phyloP scores from a whole-genome alignment of 2,797 vertebrate species.

The Anas georgica region DNA sequence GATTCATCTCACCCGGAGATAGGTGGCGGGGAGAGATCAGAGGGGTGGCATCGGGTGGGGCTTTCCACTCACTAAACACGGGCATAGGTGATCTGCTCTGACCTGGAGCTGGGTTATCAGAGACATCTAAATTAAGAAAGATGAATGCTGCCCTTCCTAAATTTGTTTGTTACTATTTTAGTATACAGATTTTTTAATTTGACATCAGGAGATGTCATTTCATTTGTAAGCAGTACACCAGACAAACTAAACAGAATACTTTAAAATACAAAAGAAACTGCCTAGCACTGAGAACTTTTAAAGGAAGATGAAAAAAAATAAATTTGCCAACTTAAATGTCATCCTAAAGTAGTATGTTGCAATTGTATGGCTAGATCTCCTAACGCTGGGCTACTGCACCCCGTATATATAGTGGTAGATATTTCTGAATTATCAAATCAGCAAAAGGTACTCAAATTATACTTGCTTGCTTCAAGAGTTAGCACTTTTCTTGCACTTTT shows the following conservation, averaged over 20 bases:
- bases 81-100: background rate
- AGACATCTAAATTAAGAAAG: background rate
- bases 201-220: background rate
- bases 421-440: background rate
- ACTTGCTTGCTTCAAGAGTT: background rate
- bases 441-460: background rate
- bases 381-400: background rate
- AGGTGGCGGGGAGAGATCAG: background rate
- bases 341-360: background rate
- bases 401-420: background rate
- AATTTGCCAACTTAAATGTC: background rate
- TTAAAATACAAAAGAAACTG: background rate
- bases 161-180: background rate
- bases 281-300: background rate
- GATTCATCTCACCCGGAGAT: background rate
- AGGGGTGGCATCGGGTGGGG: background rate
- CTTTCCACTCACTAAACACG: background rate
- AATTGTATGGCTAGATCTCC: background rate
- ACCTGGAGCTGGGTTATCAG: background rate
- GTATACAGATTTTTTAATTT: background rate
- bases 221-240: background rate
- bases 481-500: background rate
- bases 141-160: background rate
- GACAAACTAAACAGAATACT: background rate
- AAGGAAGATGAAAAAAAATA: background rate